A percentile compares a stretch with the other conserved stretches of the same genome.
Evolutionary conservation across 2,888 invertebrate species (phyloP).

Genomic region (Dryocosmus kuriphilus): DNA sequence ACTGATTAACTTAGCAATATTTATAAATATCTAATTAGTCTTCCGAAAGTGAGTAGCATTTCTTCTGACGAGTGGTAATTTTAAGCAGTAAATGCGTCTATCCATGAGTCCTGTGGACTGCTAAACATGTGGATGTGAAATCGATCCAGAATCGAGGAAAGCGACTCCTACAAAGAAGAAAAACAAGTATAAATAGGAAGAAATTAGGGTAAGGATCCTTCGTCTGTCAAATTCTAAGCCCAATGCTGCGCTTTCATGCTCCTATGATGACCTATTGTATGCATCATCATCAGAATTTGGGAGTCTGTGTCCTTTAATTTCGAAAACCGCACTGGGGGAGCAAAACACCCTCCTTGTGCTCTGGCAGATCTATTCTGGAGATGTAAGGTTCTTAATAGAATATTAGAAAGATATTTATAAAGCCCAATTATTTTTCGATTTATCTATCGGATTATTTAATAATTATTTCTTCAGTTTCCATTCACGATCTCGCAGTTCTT

Average conservation of each 20-base stretch:
- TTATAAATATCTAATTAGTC: not conserved
- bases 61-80: not conserved
- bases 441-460: not conserved
- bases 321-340: not conserved
- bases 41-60: not conserved
- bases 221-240: not conserved
- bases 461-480: not conserved
- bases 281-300: not conserved
- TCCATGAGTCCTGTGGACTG: not conserved
- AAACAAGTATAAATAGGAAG: not conserved
- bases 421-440: not conserved
- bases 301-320: not conserved
- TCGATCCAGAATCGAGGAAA: constrained; percentile 19
- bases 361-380: not conserved
- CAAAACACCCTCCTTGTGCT: not conserved
- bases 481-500: not conserved
- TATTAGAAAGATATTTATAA: not conserved
- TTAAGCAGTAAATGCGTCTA: not conserved
- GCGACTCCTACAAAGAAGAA: constrained; percentile 6
- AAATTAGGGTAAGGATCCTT: constrained; percentile 6
- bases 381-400: not conserved
- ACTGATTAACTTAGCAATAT: not conserved
- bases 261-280: not conserved
- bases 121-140: constrained; percentile 25
- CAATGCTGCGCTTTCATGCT: constrained; percentile 20